Base-by-base conservation (phyloP, 2,888 invertebrate genomes). In the Antheraea assamensis region DNA sequence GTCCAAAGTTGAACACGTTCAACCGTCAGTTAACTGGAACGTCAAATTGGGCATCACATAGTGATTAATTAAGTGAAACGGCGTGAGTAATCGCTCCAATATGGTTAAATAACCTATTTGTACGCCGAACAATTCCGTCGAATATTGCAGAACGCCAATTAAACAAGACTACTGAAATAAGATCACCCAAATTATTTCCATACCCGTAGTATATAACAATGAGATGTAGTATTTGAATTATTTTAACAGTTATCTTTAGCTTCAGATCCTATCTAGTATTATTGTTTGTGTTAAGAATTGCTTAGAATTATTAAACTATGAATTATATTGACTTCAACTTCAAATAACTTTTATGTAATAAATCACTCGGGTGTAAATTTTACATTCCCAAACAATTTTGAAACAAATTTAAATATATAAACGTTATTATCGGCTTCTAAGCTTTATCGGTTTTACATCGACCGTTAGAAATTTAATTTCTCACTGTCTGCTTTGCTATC, bases 91-190 rank as follows among this genome's bases (percentile, higher is more conserved):
- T 74, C 73, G 73, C 55, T 66, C 71, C 74, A 71, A 75, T 78
- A 76, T 76, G 72, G 61, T 74, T 74, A 75, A 74, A 73, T 70
- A 75, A 78, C 74, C 76, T 27, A 71, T 64, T 71, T 68, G 71
- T 71, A 74, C 74, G 73, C 72, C 49, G 72, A 58, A 55, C 74
- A 74, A 75, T 74, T 75, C 72, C 35, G 71, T 24, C 64, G 66
- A 73, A 61, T 58, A 58, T 71, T 73, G 70, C 47, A 73, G 76
- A 76, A 78, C 76, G 74, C 72, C 72, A 76, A 76, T 78, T 78
- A 76, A 76, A 71, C 55, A 66, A 58, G 72, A 75, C 73, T 73
- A 72, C 74, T 74, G 75, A 75, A 75, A 76, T 77, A 68, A 61
- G 74, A 73, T 64, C 75, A 71, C 35, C 66, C 66, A 61, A 68